Evolutionary conservation across 2,888 invertebrate genomes (phyloP), one percentile per base, ranked within the genome.

Genomic region (Melipona bicolor): DNA sequence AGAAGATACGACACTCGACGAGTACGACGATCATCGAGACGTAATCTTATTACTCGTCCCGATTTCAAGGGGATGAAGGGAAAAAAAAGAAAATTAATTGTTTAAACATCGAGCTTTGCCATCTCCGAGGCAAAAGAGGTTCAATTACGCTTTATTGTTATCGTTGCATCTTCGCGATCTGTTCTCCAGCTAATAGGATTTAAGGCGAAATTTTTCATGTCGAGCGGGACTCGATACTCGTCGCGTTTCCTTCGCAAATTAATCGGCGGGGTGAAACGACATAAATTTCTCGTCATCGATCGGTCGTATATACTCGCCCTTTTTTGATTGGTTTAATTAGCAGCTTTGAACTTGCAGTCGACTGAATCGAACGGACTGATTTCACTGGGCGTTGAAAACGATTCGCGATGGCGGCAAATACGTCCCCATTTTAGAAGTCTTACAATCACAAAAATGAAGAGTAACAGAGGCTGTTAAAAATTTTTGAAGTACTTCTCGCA

Each of bases 261-360:
- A 74, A 65, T 59, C 21, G 24, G 62, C 52, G 9, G 15, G 56
- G 56, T 68, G 17, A 50, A 56, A 69, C 80, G 64, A 6, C 36
- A 43, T 21, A 74, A 75, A 59, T 75, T 70, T 54, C 52, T 19
- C 32, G 24, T 43, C n/a, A 17, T 50, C 24, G 50, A 15, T 27
- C 36, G 24, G 32, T 43, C 49, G 36, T 52, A 50, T 43, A 52
- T 61, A 27, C 49, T 52, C 59, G 50, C 13, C 43, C 0, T 32
- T 52, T 32, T 52, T 75, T 82, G 81, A 82, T 82, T 82, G 71
- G 61, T 82, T 81, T 75, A 43, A 68, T 82, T 82, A 82, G 65
- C 67, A 67, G 24, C 36, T 75, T 75, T 56, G 67, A 82, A 70
- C 32, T 32, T 43, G 6, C 43, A 9, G 9, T 43, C 43, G 43